Evolutionary conservation across 2,113 vertebrate genomes (phyloP).

Genomic region (Mustelus asterias): DNA sequence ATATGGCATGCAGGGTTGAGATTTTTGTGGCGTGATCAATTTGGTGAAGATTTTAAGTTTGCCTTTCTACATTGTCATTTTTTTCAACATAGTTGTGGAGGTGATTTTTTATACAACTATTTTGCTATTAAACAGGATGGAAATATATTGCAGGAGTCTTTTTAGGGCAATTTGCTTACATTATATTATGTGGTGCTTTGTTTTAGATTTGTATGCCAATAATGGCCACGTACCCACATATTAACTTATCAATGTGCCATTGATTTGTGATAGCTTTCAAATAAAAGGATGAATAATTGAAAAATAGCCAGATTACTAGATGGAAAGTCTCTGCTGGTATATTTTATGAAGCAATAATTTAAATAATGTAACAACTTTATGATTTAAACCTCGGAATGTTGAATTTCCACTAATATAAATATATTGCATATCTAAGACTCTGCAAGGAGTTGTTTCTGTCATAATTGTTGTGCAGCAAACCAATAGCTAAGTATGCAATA

Average conservation of each 20-base stretch:
- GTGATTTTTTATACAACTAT: not conserved
- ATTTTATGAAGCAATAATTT: not conserved
- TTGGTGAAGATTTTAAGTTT: not conserved
- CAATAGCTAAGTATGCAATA: not conserved
- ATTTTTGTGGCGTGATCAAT: not conserved
- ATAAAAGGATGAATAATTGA: not conserved
- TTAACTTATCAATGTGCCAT: not conserved
- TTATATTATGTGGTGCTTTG: not conserved
- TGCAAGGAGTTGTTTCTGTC: not conserved
- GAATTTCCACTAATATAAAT: conserved; percentile 13
- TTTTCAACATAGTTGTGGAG: not conserved
- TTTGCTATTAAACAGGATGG: not conserved
- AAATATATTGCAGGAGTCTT: not conserved
- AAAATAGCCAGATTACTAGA: not conserved
- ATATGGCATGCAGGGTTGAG: not conserved
- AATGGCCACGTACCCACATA: not conserved
- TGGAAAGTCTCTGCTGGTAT: not conserved
- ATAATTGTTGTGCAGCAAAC: not conserved
- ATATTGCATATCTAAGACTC: not conserved
- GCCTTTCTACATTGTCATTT: not conserved
- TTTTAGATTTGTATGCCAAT: not conserved
- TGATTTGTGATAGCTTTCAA: not conserved
- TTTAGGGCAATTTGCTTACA: not conserved
- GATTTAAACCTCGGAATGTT: not conserved
- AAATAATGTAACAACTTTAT: not conserved